phyloP scores from a whole-genome alignment of 1,140 invertebrate genomes.

The Asobara japonica region DNA sequence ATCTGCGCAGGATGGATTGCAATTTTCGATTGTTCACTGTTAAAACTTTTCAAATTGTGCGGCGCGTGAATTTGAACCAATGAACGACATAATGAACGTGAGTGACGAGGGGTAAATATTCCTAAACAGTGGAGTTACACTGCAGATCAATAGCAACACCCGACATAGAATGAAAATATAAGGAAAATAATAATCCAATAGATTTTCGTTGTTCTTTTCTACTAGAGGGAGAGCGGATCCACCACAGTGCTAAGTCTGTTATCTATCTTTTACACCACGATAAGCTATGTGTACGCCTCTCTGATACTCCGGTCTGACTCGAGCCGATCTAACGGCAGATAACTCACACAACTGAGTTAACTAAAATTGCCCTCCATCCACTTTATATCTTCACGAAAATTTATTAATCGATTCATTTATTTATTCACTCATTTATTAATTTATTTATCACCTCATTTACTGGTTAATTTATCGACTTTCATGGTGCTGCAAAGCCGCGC shows the following conservation, averaged over 20 bases:
- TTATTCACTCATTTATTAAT: background rate
- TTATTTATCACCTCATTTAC: background rate
- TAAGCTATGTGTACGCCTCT: constrained; percentile 8
- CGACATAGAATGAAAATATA: background rate
- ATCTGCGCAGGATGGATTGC: too few species aligned
- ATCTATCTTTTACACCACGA: constrained; percentile 16
- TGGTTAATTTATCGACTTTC: background rate
- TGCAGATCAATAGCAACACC: constrained; percentile 2
- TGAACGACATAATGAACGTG: background rate
- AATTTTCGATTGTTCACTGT: too few species aligned
- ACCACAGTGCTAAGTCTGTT: constrained; percentile 21
- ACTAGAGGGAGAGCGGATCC: constrained; percentile 26
- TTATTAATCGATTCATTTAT: too few species aligned
- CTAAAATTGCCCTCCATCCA: constrained; percentile 21
- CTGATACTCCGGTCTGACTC: constrained; percentile 32
- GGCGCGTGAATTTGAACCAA: background rate
- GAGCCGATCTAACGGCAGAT: constrained; percentile 24
- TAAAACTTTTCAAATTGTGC: too few species aligned
- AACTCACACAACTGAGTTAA: background rate
- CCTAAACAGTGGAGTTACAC: background rate
- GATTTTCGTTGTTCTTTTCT: constrained; percentile 17
- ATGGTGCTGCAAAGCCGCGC: too few species aligned
- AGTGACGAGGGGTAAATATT: background rate
- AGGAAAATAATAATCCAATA: background rate
- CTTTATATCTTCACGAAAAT: too few species aligned